phyloP scores from a whole-genome alignment of 1,140 invertebrate genomes.

The Habropoda laboriosa region DNA sequence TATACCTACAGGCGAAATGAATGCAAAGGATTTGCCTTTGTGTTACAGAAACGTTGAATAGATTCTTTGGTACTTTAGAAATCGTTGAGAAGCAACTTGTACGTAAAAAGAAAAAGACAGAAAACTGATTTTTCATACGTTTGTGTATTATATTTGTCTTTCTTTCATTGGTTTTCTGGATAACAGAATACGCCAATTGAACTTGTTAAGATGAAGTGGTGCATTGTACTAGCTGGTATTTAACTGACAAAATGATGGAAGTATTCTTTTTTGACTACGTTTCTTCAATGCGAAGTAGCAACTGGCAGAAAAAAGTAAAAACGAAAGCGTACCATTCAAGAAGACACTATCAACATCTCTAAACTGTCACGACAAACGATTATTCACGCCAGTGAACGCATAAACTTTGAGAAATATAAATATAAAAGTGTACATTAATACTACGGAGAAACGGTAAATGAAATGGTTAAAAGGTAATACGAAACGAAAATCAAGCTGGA shows the following conservation, averaged over 20 bases:
- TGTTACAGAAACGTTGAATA: constrained; percentile 3
- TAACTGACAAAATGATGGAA: too few species aligned
- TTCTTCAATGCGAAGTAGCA: too few species aligned
- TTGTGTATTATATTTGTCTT: background rate
- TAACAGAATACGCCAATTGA: background rate
- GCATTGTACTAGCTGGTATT: background rate
- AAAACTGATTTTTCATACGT: background rate
- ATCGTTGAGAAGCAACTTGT: background rate
- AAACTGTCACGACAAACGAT: constrained; percentile 3
- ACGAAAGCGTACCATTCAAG: too few species aligned
- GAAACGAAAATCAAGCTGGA: too few species aligned
- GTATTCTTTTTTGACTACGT: too few species aligned
- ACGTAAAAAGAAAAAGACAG: background rate
- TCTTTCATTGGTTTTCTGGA: background rate
- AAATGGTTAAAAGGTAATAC: background rate
- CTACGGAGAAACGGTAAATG: background rate
- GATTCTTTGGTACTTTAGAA: constrained; percentile 27
- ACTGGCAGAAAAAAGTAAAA: too few species aligned
- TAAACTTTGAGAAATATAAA: background rate
- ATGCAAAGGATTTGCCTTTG: constrained; percentile 12
- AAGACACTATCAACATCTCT: background rate
- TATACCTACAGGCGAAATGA: background rate
- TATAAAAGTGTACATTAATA: too few species aligned
- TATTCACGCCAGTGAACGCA: constrained; percentile 7
- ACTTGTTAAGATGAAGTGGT: background rate